Evolutionary conservation across 2,797 vertebrate species (phyloP).

Genomic region (Pangasius sanitwongsei): DNA sequence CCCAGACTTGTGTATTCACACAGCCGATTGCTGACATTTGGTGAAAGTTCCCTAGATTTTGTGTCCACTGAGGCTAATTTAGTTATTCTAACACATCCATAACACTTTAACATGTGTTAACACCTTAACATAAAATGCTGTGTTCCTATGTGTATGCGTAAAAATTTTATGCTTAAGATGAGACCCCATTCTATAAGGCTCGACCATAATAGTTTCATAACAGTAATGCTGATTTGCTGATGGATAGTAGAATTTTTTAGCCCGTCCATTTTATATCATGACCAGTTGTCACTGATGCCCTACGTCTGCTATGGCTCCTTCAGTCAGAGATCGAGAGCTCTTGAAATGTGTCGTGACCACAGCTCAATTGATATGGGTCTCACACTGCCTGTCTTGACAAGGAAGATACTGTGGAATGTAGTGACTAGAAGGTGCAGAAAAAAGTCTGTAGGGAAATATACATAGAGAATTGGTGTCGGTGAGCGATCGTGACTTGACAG

Average conservation of each 20-base stretch:
- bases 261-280: not conserved
- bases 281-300: not conserved
- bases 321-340: not conserved
- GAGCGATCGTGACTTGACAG: not conserved
- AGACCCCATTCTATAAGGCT: not conserved
- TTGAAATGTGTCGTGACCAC: constrained; percentile 2
- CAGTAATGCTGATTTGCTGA: not conserved
- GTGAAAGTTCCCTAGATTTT: not conserved
- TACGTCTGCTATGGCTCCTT: constrained; percentile 12
- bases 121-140: not conserved
- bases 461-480: not conserved
- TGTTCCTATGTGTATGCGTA: not conserved
- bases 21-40: not conserved
- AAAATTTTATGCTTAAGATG: not conserved
- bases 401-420: constrained; percentile 4
- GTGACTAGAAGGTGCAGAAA: not conserved
- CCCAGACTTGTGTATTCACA: not conserved
- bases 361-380: constrained; percentile 32
- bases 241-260: not conserved
- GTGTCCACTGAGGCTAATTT: not conserved
- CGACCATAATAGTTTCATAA: not conserved
- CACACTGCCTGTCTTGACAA: constrained; percentile 33
- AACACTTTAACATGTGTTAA: not conserved
- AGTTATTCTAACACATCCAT: not conserved
- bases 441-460: constrained; percentile 16